Evolutionary conservation across 2,888 invertebrate genomes (phyloP).

Genomic region (Tenthredo notha): DNA sequence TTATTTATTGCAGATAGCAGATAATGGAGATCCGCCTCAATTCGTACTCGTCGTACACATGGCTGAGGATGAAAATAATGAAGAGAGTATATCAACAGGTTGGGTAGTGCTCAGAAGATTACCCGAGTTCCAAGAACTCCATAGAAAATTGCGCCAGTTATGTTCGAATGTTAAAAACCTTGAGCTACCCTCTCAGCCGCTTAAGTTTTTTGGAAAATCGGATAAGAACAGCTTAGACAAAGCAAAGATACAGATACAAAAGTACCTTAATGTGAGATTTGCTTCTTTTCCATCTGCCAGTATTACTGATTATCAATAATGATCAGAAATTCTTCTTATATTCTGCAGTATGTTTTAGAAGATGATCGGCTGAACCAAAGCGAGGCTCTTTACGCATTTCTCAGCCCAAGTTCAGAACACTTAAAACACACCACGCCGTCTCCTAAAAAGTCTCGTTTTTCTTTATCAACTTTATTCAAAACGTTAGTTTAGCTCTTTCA

Average conservation of each 20-base stretch:
- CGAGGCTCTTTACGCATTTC: conserved; percentile 93
- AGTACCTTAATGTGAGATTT: conserved; percentile 88
- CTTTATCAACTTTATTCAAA: conserved; percentile 92
- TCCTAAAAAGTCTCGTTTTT: conserved; percentile 93
- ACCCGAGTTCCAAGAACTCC: conserved; percentile 87
- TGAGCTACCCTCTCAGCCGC: conserved; percentile 90
- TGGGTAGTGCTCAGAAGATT: conserved; percentile 85
- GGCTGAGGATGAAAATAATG: conserved; percentile 82
- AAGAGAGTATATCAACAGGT: conserved; percentile 83
- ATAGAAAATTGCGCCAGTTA: conserved; percentile 90
- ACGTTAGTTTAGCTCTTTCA: conserved; percentile 80
- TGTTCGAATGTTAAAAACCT: conserved; percentile 90
- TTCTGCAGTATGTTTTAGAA: conserved; percentile 88
- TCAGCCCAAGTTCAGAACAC: conserved; percentile 95
- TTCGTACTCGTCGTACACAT: conserved; percentile 92
- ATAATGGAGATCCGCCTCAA: conserved; percentile 84
- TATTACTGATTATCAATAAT: neutral
- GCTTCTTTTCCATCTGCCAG: conserved; percentile 33
- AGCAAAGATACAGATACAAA: conserved; percentile 90
- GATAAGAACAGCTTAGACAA: conserved; percentile 90
- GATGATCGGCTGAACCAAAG: conserved; percentile 93
- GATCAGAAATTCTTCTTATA: conserved; percentile 29
- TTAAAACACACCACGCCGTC: conserved; percentile 88
- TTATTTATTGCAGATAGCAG: conserved; percentile 79
- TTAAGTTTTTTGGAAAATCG: conserved; percentile 92